Evolutionary conservation across 30 jellyfish, hydroid and myxozoan species (phyloP).

Genomic region (Rhopilema esculentum): DNA sequence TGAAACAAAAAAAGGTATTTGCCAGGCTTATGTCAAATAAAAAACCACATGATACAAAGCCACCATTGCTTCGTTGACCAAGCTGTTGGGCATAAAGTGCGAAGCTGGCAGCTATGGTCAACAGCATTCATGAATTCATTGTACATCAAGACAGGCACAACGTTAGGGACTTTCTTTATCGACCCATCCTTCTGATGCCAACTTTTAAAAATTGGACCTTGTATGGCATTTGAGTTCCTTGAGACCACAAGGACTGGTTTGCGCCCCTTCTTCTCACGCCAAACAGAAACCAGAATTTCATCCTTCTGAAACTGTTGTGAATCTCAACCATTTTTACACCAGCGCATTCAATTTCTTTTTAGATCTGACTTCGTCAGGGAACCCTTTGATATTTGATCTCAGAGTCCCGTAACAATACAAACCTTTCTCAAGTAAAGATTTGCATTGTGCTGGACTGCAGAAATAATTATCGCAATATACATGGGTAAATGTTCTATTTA

Average conservation of each 20-base stretch:
- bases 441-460: neutral
- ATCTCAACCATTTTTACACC: neutral
- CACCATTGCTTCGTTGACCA: conserved; percentile 20
- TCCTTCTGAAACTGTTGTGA: neutral
- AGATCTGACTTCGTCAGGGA: neutral
- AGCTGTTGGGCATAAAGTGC: conserved; percentile 6
- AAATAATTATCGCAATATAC: neutral
- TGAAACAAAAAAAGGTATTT: too few relatives aligned
- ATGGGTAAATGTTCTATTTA: neutral
- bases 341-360: conserved; percentile 16
- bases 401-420: neutral
- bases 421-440: neutral
- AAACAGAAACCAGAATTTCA: neutral
- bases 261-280: neutral
- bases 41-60: neutral
- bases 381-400: neutral
- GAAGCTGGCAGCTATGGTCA: neutral
- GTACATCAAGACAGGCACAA: neutral
- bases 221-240: neutral
- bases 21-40: conserved; percentile 9
- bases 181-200: neutral
- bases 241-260: neutral
- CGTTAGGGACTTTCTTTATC: neutral
- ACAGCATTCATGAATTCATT: neutral
- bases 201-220: neutral